A percentile compares a stretch with the other conserved stretches of the same genome.
These are phyloP conservation scores for Beroe ovata DNA, from an alignment of 37 sponge, comb jelly and placozoan genomes.

Conservation along the genomic window DNA sequence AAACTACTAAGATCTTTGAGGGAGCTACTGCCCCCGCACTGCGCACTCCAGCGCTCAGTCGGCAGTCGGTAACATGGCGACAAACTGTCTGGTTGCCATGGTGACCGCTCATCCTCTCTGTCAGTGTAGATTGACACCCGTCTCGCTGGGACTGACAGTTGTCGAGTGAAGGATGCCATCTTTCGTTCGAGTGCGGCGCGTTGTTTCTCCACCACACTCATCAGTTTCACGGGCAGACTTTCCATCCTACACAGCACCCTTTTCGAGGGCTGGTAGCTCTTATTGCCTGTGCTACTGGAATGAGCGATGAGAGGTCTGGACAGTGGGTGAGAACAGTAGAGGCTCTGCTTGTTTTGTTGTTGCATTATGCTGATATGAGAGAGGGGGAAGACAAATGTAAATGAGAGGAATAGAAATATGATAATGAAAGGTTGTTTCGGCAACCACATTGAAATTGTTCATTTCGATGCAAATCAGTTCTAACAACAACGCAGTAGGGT, in stretches of 20 bases:
- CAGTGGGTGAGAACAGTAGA: not conserved
- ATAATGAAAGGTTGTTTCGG: too few relatives aligned
- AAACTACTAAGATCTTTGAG: conserved; percentile 23
- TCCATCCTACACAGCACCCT: not conserved
- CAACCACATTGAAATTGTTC: too few relatives aligned
- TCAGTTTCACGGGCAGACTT: not conserved
- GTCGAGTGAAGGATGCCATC: not conserved
- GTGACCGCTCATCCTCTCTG: not conserved
- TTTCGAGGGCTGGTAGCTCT: too few relatives aligned
- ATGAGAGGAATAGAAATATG: too few relatives aligned
- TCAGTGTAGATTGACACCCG: not conserved
- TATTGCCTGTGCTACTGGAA: too few relatives aligned
- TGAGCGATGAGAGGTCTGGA: not conserved
- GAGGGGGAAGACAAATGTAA: too few relatives aligned
- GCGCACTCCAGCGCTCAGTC: not conserved
- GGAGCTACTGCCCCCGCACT: not conserved
- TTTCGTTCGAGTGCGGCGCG: not conserved
- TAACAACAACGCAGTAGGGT: too few relatives aligned
- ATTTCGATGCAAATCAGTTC: too few relatives aligned
- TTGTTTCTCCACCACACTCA: not conserved
- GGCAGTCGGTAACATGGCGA: not conserved
- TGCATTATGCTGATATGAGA: too few relatives aligned
- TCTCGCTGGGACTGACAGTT: not conserved
- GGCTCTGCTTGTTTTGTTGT: not conserved
- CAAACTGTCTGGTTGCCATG: not conserved